phyloP scores from a whole-genome alignment of 2,113 vertebrate genomes.

The Proteles cristata region DNA sequence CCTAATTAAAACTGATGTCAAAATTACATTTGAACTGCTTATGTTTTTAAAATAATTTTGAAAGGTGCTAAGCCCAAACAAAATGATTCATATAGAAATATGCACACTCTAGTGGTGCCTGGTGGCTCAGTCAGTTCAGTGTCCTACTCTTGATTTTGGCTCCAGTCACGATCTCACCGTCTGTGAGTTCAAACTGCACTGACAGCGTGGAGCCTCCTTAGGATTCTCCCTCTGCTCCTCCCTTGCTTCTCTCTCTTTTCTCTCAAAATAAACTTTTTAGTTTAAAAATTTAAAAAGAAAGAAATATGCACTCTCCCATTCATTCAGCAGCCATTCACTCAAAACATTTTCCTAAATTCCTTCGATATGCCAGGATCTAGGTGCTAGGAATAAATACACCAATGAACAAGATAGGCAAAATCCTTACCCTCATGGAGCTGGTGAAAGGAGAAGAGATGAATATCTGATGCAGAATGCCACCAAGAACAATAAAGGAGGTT shows the following conservation, averaged over 20 bases:
- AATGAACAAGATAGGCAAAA: neutral
- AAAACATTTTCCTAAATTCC: neutral
- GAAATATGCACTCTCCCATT: neutral
- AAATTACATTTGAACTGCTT: neutral
- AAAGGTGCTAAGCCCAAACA: neutral
- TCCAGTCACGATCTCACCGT: no score
- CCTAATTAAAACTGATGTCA: neutral
- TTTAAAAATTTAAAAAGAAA: no score
- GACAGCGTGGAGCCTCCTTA: no score
- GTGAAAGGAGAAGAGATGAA: neutral
- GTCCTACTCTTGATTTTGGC: no score
- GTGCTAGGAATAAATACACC: neutral
- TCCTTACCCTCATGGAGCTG: neutral
- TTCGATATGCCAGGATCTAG: neutral
- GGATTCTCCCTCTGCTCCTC: no score
- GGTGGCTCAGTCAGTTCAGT: no score
- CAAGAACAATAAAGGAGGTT: neutral
- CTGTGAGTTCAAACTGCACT: no score
- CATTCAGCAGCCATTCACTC: neutral
- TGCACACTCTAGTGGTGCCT: no score
- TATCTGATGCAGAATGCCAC: neutral
- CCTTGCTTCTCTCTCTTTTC: no score
- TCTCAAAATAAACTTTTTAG: no score
- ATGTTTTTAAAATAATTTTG: constrained; percentile 6
- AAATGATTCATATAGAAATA: neutral